These are phyloP conservation scores for Drosophila atripex DNA, from an alignment of 2,888 invertebrate species.

Conservation along the genomic window DNA sequence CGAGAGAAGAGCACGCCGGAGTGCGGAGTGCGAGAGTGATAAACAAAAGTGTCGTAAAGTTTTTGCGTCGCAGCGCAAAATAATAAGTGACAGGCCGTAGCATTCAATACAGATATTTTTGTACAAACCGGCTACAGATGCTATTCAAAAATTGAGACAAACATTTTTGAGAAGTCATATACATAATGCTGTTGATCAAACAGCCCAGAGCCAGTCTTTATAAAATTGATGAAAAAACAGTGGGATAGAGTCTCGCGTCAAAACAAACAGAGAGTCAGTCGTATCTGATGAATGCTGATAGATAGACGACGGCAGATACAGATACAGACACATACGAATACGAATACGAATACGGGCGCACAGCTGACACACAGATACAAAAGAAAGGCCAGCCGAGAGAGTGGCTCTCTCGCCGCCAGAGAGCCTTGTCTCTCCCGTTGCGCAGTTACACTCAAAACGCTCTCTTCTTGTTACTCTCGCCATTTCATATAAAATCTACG, in stretches of 20 bases:
- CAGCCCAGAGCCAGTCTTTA: slow-evolving; percentile 33
- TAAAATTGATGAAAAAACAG: slow-evolving; percentile 57
- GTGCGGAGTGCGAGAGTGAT: slow-evolving; percentile 25
- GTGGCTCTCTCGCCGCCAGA: background rate
- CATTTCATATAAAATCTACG: slow-evolving; percentile 81
- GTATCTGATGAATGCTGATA: slow-evolving; percentile 54
- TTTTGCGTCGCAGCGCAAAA: slow-evolving; percentile 75
- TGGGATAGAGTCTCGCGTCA: slow-evolving; percentile 56
- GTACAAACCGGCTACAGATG: slow-evolving; percentile 26
- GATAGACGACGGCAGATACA: slow-evolving; percentile 45
- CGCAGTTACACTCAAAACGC: slow-evolving; percentile 12
- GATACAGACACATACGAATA: slow-evolving; percentile 19
- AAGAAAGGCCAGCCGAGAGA: slow-evolving; percentile 3
- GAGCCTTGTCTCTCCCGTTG: slow-evolving; percentile 10
- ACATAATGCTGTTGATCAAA: slow-evolving; percentile 22
- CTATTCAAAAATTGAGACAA: slow-evolving; percentile 26
- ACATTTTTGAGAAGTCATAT: slow-evolving; percentile 33
- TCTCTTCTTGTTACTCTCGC: slow-evolving; percentile 36
- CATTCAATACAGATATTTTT: slow-evolving; percentile 24
- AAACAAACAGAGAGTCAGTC: slow-evolving; percentile 71
- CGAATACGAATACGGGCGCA: background rate
- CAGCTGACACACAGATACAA: slow-evolving; percentile 22
- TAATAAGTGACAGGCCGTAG: slow-evolving; percentile 34
- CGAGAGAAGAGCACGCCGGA: slow-evolving; percentile 9
- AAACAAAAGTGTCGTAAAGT: slow-evolving; percentile 71